Evolutionary conservation across 2,797 vertebrate genomes (phyloP), one percentile per base, ranked within the genome.

Genomic region (Oceanodroma leucorhoa): DNA sequence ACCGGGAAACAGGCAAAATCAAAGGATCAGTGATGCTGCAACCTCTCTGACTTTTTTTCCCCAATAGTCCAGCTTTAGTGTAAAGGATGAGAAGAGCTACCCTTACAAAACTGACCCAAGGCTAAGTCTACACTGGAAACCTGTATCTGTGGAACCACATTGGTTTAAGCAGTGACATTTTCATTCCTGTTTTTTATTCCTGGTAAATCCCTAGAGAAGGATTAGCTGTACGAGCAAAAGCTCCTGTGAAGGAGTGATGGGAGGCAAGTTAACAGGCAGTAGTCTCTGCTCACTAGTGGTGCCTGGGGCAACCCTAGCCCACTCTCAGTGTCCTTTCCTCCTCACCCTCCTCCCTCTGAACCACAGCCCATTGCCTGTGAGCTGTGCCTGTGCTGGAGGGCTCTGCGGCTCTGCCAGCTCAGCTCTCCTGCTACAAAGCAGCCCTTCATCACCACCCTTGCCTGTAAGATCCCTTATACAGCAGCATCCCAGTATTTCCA

Each of bases 211-310:
- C 95, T 62, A 92, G 96, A 92, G 95, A 32, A 77, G 95, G 81
- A 97, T 96, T 95, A 96, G 73, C 93, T 87, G 80, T 95, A 82
- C 86, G 62, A 95, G 95, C 86, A 95, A 84, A 92, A 92, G 80
- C 80, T 91, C 65, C 62, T 48, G 85, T 83, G 83, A 92, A 94
- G 73, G 90, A 94, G 80, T 87, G 87, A 95, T 81, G 90, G 95
- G 64, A 94, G 54, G 69, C 13, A 26, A 80, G 87, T 75, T 93
- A 95, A 94, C 72, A 93, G 84, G 91, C 94, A 88, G 82, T 7
- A 71, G 76, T 61, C 69, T 86, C 38, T 0, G 0, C 77, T 94
- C 72, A 3, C 45, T 67, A 71, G 53, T 6, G 0, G 38, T 30
- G 93, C 96, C 96, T 93, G 61, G 70, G 90, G 94, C 95, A 91